Evolutionary conservation across 2,888 invertebrate species (phyloP).

Genomic region (Mechanitis mazaeus): DNA sequence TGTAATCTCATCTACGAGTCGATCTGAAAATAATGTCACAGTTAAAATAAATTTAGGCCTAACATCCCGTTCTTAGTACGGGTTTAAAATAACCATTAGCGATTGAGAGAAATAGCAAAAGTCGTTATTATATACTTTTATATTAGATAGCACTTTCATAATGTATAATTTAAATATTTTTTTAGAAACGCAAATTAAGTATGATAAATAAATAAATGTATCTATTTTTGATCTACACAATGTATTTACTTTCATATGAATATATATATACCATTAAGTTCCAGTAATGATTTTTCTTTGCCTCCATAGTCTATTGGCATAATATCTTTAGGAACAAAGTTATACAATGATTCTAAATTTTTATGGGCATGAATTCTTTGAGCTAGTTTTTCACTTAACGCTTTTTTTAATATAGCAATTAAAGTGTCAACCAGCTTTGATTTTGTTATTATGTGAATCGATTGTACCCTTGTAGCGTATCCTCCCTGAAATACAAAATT

Average conservation of each 20-base stretch:
- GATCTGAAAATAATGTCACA: too few relatives aligned
- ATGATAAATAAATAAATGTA: constrained; percentile 1
- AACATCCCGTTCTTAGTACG: too few relatives aligned
- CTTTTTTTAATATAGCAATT: constrained; percentile 37
- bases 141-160: too few relatives aligned
- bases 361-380: constrained; percentile 26
- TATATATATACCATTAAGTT: constrained; percentile 26
- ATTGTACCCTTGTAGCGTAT: constrained; percentile 42
- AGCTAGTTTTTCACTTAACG: constrained; percentile 26
- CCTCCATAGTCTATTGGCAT: constrained; percentile 44
- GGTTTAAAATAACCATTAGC: too few relatives aligned
- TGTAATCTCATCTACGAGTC: too few relatives aligned
- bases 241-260: background rate
- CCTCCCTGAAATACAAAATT: constrained; percentile 39
- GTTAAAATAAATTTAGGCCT: too few relatives aligned
- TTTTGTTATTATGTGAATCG: constrained; percentile 43
- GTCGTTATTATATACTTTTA: too few relatives aligned
- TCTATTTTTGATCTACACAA: background rate
- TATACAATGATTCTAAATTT: constrained; percentile 17
- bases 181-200: too few relatives aligned
- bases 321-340: constrained; percentile 32
- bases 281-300: constrained; percentile 22
- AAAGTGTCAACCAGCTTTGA: constrained; percentile 43
- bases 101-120: too few relatives aligned
- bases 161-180: too few relatives aligned